These are phyloP conservation scores for Theretra japonica DNA, from an alignment of 2,888 invertebrate genomes.

Conservation along the genomic window DNA sequence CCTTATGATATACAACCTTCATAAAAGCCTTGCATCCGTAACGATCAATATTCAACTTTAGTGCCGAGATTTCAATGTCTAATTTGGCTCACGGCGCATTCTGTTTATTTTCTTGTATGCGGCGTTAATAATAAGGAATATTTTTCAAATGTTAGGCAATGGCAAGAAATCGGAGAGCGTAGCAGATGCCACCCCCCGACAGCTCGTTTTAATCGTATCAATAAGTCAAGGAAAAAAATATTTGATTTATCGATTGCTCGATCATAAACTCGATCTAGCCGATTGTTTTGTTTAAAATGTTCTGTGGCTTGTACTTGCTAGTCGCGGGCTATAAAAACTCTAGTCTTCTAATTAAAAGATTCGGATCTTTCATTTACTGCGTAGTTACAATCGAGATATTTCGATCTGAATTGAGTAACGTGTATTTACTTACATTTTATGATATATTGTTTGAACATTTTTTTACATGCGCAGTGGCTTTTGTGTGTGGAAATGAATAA, in stretches of 20 bases:
- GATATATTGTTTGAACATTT: not conserved
- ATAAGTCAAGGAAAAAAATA: slow-evolving; percentile 53
- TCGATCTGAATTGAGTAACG: slow-evolving; percentile 31
- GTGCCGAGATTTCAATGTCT: slow-evolving; percentile 26
- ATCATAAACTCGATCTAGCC: slow-evolving; percentile 18
- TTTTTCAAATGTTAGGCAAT: slow-evolving; percentile 49
- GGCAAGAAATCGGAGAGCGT: slow-evolving; percentile 51
- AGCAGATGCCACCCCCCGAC: slow-evolving; percentile 72
- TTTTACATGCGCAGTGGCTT: not conserved
- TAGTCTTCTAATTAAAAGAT: slow-evolving; percentile 24
- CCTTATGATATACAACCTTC: slow-evolving; percentile 56
- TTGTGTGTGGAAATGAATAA: slow-evolving; percentile 16
- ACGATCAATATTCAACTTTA: slow-evolving; percentile 38
- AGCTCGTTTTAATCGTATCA: slow-evolving; percentile 60
- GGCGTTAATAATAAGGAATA: slow-evolving; percentile 54
- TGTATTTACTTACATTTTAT: slow-evolving; percentile 32
- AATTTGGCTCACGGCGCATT: slow-evolving; percentile 31
- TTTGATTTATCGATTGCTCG: slow-evolving; percentile 25
- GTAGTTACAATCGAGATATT: slow-evolving; percentile 4
- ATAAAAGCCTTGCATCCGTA: slow-evolving; percentile 29
- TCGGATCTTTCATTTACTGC: slow-evolving; percentile 20
- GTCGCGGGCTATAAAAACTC: not conserved
- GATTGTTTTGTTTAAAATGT: slow-evolving; percentile 25
- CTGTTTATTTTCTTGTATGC: slow-evolving; percentile 43
- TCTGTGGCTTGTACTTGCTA: slow-evolving; percentile 3